Conservation (phyloP, 2,888 invertebrate genomes). For the Mellilla xanthometata region DNA sequence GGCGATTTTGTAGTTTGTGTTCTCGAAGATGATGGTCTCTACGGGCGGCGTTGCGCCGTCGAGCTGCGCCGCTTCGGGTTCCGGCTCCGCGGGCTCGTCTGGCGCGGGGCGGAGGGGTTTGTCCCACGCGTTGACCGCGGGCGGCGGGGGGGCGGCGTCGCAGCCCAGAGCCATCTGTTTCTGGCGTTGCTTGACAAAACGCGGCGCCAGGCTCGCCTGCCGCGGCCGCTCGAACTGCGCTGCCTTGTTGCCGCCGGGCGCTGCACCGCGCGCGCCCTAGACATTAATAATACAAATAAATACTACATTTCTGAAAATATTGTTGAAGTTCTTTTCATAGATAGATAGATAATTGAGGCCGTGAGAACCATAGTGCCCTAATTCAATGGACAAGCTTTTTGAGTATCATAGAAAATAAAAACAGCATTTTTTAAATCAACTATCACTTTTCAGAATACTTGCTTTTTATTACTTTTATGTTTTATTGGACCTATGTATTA, state of each 20-base stretch:
- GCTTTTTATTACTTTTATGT: no score
- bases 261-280: conserved; percentile 58
- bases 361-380: no score
- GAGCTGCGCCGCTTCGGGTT: conserved; percentile 81
- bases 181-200: conserved; percentile 89
- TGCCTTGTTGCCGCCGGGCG: conserved; percentile 58
- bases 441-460: no score
- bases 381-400: no score
- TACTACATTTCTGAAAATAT: no score
- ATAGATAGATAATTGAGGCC: no score
- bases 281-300: no score
- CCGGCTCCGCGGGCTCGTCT: conserved; percentile 88
- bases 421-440: no score
- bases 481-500: no score
- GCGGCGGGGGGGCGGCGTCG: conserved; percentile 85
- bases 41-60: conserved; percentile 91
- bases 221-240: conserved; percentile 77
- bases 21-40: conserved; percentile 95
- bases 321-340: no score
- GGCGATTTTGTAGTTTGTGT: conserved; percentile 93
- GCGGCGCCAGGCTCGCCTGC: conserved; percentile 87
- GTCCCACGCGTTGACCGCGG: conserved; percentile 92
- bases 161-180: conserved; percentile 73
- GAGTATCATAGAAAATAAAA: no score
- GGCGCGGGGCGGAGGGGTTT: conserved; percentile 90